phyloP scores from a whole-genome alignment of 2,113 vertebrate genomes.

The Sitta europaea region DNA sequence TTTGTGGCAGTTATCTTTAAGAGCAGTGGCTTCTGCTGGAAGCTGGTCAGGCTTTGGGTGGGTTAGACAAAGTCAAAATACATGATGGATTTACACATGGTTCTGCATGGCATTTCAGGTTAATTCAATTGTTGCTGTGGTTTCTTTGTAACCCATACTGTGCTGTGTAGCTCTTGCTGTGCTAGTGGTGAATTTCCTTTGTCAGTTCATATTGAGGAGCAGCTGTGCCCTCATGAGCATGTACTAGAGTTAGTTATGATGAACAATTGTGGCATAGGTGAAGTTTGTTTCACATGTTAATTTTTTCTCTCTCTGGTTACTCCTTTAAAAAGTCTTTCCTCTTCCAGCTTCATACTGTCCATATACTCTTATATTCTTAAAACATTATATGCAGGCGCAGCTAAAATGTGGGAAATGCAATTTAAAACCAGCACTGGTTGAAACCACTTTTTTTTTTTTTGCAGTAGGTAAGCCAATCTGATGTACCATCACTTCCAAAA shows the following conservation, averaged over 20 bases:
- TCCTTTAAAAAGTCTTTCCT: background rate
- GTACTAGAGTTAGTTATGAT: background rate
- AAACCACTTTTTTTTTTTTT: background rate
- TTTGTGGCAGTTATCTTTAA: slow-evolving; percentile 8
- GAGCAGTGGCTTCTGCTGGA: background rate
- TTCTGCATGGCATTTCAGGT: background rate
- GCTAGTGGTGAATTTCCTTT: background rate
- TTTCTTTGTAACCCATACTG: background rate
- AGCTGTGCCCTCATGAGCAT: background rate
- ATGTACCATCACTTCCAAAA: background rate
- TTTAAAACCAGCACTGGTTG: background rate
- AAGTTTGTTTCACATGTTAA: background rate
- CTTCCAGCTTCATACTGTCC: background rate
- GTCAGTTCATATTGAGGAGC: background rate
- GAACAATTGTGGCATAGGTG: background rate
- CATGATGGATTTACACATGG: background rate
- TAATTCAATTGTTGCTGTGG: background rate
- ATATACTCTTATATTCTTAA: background rate
- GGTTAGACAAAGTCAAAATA: background rate
- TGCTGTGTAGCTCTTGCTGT: background rate
- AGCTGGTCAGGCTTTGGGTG: background rate
- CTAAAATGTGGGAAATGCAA: background rate
- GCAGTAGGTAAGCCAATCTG: background rate
- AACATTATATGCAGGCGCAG: background rate
- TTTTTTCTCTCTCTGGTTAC: background rate